These are phyloP conservation scores for Aix galericulata DNA, from an alignment of 2,113 vertebrate species.

Conservation along the genomic window DNA sequence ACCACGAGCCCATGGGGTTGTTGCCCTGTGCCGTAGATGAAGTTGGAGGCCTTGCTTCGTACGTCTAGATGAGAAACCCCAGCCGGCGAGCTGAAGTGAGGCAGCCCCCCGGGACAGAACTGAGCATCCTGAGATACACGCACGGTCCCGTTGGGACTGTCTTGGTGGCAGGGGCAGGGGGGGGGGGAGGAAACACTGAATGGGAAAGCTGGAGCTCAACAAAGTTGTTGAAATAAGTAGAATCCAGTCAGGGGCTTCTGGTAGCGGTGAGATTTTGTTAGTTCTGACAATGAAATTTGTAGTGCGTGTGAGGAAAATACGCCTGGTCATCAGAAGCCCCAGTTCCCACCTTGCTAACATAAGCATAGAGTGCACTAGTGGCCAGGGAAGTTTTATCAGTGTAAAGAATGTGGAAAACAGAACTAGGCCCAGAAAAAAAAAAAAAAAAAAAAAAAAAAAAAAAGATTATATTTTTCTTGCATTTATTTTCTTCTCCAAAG, in stretches of 20 bases:
- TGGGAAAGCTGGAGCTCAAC: background rate
- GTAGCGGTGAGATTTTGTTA: background rate
- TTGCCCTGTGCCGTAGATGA: background rate
- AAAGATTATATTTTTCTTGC: background rate
- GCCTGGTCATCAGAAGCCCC: background rate
- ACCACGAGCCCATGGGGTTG: background rate
- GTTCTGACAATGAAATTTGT: background rate
- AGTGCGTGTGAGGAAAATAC: background rate
- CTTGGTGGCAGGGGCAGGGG: background rate
- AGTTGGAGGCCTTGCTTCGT: background rate
- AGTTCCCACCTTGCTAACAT: background rate
- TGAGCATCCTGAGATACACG: background rate
- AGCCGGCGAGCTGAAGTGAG: background rate
- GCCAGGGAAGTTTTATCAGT: background rate
- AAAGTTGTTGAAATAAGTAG: background rate
- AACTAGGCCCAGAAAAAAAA: background rate
- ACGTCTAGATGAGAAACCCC: background rate
- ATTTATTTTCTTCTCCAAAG: slow-evolving; percentile 8
- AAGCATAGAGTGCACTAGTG: background rate
- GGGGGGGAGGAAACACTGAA: slow-evolving; percentile 9
- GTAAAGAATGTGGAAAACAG: background rate
- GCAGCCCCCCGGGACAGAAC: background rate
- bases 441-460: background rate
- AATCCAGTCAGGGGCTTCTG: background rate
- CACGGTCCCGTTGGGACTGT: background rate